Evolutionary conservation across 1,140 invertebrate species (phyloP).

Genomic region (Rhopalosiphum maidis): DNA sequence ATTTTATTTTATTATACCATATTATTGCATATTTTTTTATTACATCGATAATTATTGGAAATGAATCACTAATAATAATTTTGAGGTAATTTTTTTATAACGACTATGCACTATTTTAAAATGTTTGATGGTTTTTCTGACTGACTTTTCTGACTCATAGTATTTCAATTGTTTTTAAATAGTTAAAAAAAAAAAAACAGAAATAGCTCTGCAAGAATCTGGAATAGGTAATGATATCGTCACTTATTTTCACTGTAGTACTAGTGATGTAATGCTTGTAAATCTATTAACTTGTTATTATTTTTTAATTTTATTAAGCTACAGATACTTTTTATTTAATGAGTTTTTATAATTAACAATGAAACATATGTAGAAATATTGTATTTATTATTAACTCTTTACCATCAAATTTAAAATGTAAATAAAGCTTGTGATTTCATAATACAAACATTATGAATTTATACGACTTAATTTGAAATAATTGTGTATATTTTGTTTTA

Average conservation of each 20-base stretch:
- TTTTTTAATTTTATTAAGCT: neutral
- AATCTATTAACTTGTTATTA: neutral
- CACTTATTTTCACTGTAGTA: neutral
- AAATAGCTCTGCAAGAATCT: neutral
- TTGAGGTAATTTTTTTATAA: neutral
- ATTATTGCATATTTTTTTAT: neutral
- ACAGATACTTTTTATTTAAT: neutral
- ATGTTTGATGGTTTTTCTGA: neutral
- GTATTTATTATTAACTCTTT: neutral
- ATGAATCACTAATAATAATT: neutral
- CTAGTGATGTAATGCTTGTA: neutral
- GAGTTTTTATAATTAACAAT: neutral
- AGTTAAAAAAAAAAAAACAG: neutral
- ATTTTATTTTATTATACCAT: neutral
- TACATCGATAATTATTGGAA: neutral
- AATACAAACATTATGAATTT: conserved; percentile 1
- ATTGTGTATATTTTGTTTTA: neutral
- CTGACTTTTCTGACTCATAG: too few species aligned
- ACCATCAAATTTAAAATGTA: neutral
- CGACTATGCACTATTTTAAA: neutral
- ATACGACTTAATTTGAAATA: neutral
- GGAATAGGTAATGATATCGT: neutral
- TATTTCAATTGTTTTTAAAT: neutral
- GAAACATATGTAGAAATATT: neutral
- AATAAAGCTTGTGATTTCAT: neutral